A percentile compares a stretch with the other conserved stretches of the same genome.
Evolutionary conservation across 2,888 invertebrate species (phyloP).

Genomic region (Aethes cnicana): DNA sequence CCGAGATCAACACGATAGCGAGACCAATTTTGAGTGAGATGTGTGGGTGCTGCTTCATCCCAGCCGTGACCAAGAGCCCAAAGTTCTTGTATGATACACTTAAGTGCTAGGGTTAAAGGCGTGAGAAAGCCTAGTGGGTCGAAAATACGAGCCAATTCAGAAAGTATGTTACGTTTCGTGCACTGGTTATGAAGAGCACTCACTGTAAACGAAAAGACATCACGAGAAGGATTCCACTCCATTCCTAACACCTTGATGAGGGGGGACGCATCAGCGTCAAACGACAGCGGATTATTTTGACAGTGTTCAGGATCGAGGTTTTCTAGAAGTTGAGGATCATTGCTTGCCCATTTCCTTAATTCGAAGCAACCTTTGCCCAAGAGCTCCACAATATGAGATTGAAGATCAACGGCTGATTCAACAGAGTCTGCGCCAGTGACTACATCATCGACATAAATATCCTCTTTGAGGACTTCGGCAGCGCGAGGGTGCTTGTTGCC

Average conservation of each 20-base stretch:
- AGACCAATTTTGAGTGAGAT: not conserved
- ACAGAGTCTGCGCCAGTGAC: not conserved
- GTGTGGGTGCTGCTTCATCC: not conserved
- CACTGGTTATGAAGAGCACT: too few relatives aligned
- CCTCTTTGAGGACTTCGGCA: not conserved
- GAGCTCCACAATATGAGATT: not conserved
- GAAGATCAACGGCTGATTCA: not conserved
- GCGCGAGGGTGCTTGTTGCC: not conserved
- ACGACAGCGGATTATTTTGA: not conserved
- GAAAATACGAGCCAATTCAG: not conserved
- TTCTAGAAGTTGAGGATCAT: not conserved
- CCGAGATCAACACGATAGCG: not conserved
- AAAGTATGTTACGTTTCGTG: too few relatives aligned
- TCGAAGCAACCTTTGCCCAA: slow-evolving; percentile 10
- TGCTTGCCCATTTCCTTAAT: slow-evolving; percentile 15
- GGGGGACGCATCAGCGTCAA: not conserved
- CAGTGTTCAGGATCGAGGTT: not conserved
- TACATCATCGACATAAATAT: slow-evolving; percentile 7
- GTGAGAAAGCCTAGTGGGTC: too few relatives aligned
- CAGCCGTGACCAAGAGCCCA: not conserved
- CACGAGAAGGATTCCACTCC: slow-evolving; percentile 4
- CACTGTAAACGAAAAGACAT: too few relatives aligned
- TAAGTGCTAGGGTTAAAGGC: too few relatives aligned
- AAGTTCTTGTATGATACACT: not conserved
- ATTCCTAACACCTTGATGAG: slow-evolving; percentile 13